Evolutionary conservation across 1,140 invertebrate species (phyloP).

Genomic region (Parasteatoda tepidariorum): DNA sequence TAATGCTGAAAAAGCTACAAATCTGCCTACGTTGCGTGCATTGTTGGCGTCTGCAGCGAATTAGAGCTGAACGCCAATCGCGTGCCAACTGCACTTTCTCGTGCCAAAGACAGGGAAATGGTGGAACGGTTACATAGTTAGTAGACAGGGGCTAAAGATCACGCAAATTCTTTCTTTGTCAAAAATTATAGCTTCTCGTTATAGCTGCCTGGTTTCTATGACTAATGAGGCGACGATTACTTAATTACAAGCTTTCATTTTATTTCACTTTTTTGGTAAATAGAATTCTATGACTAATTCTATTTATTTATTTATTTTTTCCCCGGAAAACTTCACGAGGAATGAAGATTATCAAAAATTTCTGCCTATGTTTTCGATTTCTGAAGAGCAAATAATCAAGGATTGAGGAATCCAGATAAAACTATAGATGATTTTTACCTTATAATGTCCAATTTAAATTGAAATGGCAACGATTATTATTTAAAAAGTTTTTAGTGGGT

Average conservation of each 20-base stretch:
- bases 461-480: too few relatives aligned
- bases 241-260: not conserved
- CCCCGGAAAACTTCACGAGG: too few relatives aligned
- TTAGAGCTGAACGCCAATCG: constrained; percentile 54
- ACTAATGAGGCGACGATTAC: constrained; percentile 32
- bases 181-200: not conserved
- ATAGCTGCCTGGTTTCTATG: not conserved
- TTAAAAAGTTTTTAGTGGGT: too few relatives aligned
- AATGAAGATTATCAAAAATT: too few relatives aligned
- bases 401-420: too few relatives aligned
- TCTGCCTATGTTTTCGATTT: too few relatives aligned
- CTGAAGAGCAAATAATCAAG: too few relatives aligned
- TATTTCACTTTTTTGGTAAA: not conserved
- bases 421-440: too few relatives aligned
- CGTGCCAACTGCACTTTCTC: constrained; percentile 55
- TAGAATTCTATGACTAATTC: not conserved
- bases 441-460: too few relatives aligned
- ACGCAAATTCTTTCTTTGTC: not conserved
- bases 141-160: constrained; percentile 2
- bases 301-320: not conserved
- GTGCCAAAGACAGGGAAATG: constrained; percentile 29
- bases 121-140: constrained; percentile 30
- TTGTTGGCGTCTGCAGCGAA: constrained; percentile 24
- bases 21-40: not conserved
- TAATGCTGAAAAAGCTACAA: too few relatives aligned